phyloP scores from a whole-genome alignment of 2,113 vertebrate genomes.

The Lampris incognitus region DNA sequence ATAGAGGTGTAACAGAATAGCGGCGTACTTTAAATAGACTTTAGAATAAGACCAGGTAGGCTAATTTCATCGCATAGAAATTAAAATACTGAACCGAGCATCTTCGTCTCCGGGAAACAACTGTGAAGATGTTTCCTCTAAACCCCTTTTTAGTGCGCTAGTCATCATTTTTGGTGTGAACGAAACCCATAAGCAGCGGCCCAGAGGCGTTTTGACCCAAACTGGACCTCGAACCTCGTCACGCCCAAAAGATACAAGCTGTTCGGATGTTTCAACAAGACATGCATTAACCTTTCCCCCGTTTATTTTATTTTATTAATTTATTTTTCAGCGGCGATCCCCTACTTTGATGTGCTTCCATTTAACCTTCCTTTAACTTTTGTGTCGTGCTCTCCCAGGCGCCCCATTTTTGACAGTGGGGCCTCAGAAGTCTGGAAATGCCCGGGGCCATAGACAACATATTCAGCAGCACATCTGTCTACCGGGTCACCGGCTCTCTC shows the following conservation, averaged over 20 bases:
- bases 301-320: conserved; percentile 18
- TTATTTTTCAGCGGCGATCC: conserved; percentile 69
- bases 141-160: conserved; percentile 26
- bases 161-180: conserved; percentile 18
- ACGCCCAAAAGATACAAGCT: conserved; percentile 77
- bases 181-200: conserved; percentile 55
- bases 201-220: conserved; percentile 70
- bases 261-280: conserved; percentile 76
- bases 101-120: too few relatives aligned
- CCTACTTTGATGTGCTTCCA: conserved; percentile 80
- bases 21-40: too few relatives aligned
- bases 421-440: conserved; percentile 78
- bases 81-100: too few relatives aligned
- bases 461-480: conserved; percentile 78
- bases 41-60: too few relatives aligned
- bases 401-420: conserved; percentile 68
- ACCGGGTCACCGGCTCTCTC: conserved; percentile 56
- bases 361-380: conserved; percentile 83
- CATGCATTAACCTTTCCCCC: conserved; percentile 77
- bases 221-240: conserved; percentile 61
- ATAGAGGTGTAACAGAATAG: too few relatives aligned
- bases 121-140: neutral
- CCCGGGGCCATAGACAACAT: conserved; percentile 75
- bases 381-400: conserved; percentile 69
- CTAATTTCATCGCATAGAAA: too few relatives aligned